phyloP scores from a whole-genome alignment of 2,888 invertebrate species.

The Drosophila ustulata region DNA sequence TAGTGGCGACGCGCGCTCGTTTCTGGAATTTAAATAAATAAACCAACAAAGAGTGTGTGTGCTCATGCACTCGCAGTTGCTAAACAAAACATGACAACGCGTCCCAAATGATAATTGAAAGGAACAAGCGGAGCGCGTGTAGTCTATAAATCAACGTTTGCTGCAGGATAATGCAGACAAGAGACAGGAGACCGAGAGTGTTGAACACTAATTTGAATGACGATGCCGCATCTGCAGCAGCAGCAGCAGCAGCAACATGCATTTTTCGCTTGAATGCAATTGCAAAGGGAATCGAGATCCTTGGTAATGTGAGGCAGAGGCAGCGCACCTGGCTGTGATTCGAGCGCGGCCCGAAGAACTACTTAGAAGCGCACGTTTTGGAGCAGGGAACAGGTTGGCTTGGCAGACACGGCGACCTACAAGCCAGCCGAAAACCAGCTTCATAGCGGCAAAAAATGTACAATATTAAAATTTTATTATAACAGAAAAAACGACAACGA shows the following conservation, averaged over 20 bases:
- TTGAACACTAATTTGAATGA: slow-evolving; percentile 71
- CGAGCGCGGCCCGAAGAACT: slow-evolving; percentile 36
- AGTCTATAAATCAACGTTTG: slow-evolving; percentile 71
- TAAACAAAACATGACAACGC: slow-evolving; percentile 57
- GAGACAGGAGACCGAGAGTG: slow-evolving; percentile 39
- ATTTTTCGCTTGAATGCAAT: slow-evolving; percentile 70
- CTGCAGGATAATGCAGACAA: slow-evolving; percentile 66
- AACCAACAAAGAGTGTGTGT: slow-evolving; percentile 40
- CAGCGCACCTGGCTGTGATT: slow-evolving; percentile 70
- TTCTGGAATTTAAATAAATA: slow-evolving; percentile 66
- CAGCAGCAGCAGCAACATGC: slow-evolving; percentile 20
- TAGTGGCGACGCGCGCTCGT: slow-evolving; percentile 52
- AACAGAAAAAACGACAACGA: slow-evolving; percentile 9
- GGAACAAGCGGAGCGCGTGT: slow-evolving; percentile 42
- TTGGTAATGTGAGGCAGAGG: slow-evolving; percentile 33
- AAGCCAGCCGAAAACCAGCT: slow-evolving; percentile 45
- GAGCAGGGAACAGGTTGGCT: slow-evolving; percentile 53
- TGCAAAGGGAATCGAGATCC: slow-evolving; percentile 48
- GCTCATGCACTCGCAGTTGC: slow-evolving; percentile 4
- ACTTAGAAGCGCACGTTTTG: slow-evolving; percentile 33
- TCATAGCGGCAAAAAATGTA: slow-evolving; percentile 56
- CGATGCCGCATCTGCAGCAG: slow-evolving; percentile 57
- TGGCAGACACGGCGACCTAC: slow-evolving; percentile 33
- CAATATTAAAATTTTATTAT: slow-evolving; percentile 64
- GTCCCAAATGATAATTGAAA: slow-evolving; percentile 51